Percentiles rank a stretch among this genome's conserved stretches.
phyloP scores from a whole-genome alignment of 2,113 vertebrate genomes.

The Tylochromis polylepis region DNA sequence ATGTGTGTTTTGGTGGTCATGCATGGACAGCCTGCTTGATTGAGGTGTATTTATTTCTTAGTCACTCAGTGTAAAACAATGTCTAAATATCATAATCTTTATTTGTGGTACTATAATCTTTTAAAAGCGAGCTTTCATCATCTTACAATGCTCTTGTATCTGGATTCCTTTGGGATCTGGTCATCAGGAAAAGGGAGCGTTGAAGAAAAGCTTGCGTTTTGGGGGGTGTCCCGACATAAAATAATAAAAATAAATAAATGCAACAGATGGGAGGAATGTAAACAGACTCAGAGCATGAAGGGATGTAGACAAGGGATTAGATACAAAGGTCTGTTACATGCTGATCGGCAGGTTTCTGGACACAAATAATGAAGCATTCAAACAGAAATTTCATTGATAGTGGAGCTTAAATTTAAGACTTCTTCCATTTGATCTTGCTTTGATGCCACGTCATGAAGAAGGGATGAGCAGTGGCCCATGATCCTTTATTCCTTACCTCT shows the following conservation, averaged over 20 bases:
- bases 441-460: background rate
- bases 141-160: background rate
- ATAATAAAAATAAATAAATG: slow-evolving; percentile 59
- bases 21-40: background rate
- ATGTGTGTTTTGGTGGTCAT: background rate
- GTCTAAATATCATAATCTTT: background rate
- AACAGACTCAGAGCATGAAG: slow-evolving; percentile 29
- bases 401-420: background rate
- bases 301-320: slow-evolving; percentile 8
- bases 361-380: background rate
- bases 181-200: background rate
- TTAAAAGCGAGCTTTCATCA: background rate
- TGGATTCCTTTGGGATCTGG: background rate
- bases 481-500: background rate
- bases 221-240: slow-evolving; percentile 32
- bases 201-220: background rate
- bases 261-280: slow-evolving; percentile 56
- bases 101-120: background rate
- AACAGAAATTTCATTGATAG: background rate
- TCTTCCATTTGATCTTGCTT: background rate
- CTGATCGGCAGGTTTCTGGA: background rate
- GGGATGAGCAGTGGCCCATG: background rate
- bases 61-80: background rate
- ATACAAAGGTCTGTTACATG: background rate
- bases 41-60: background rate